Conservation (phyloP, 2,888 invertebrate species). For the Sminthurides aquaticus region DNA sequence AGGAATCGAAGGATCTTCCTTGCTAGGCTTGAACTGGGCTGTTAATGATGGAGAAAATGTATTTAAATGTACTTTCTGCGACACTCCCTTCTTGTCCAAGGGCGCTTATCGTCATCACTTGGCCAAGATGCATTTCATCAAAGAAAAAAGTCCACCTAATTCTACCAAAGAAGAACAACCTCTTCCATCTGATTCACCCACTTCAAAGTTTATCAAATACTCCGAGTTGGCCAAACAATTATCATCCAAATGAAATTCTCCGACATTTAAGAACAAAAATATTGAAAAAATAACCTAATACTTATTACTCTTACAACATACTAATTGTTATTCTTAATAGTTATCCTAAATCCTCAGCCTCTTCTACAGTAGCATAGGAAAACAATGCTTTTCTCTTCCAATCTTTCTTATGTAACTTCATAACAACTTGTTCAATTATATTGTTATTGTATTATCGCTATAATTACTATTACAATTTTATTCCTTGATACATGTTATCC, state of each 20-base stretch:
- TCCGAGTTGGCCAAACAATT: constrained; percentile 97
- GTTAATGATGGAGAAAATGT: constrained; percentile 46
- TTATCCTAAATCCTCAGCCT: too few species aligned
- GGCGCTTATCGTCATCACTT: constrained; percentile 93
- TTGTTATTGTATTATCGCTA: too few species aligned
- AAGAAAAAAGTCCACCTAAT: constrained; percentile 51
- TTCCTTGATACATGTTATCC: too few species aligned
- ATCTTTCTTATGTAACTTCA: not conserved
- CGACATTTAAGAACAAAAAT: not conserved
- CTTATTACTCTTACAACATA: too few species aligned
- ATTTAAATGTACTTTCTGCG: constrained; percentile 91
- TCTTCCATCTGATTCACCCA: constrained; percentile 66
- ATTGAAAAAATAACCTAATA: not conserved
- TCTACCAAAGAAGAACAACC: constrained; percentile 52
- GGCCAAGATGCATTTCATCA: constrained; percentile 91
- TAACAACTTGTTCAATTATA: not conserved
- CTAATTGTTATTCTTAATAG: too few species aligned
- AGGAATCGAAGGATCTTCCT: constrained; percentile 26
- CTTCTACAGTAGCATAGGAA: too few species aligned
- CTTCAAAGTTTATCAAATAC: constrained; percentile 96
- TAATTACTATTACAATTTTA: too few species aligned
- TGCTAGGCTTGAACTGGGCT: constrained; percentile 33
- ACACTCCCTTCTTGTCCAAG: constrained; percentile 91
- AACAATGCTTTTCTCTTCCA: not conserved
- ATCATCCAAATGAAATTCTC: constrained; percentile 74